Percentiles rank a stretch among this genome's conserved stretches.
These are phyloP conservation scores for Meganola albula DNA, from an alignment of 2,888 invertebrate species.

Conservation along the genomic window DNA sequence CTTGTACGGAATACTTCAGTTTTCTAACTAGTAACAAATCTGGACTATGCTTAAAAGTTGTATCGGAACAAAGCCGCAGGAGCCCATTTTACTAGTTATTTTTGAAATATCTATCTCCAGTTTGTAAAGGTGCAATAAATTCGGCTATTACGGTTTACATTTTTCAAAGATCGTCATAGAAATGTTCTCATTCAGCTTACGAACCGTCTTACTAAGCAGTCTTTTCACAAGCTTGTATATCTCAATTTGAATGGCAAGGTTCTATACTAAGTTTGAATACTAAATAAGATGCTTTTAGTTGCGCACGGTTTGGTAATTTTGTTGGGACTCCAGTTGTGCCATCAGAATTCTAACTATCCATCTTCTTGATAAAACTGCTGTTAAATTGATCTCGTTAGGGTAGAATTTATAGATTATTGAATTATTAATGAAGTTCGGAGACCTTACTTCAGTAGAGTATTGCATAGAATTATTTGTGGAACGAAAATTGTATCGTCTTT, in stretches of 20 bases:
- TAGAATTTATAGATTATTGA: too few relatives aligned
- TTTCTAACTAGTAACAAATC: too few relatives aligned
- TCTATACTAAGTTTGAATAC: slow-evolving; percentile 50
- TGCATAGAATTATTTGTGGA: too few relatives aligned
- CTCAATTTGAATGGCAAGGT: slow-evolving; percentile 51
- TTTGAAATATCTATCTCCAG: too few relatives aligned
- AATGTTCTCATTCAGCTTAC: slow-evolving; percentile 35
- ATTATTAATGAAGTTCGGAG: too few relatives aligned
- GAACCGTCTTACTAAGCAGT: slow-evolving; percentile 32
- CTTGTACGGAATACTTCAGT: too few relatives aligned
- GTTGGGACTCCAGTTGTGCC: slow-evolving; percentile 21
- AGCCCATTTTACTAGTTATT: too few relatives aligned
- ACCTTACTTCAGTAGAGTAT: too few relatives aligned
- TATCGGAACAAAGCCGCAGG: too few relatives aligned
- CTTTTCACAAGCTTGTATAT: slow-evolving; percentile 44
- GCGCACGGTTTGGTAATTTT: slow-evolving; percentile 31
- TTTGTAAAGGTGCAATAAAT: slow-evolving; percentile 8
- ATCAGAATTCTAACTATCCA: slow-evolving; percentile 20
- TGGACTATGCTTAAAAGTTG: too few relatives aligned
- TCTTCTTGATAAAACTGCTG: slow-evolving; percentile 15
- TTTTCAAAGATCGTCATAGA: slow-evolving; percentile 26
- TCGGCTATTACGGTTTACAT: slow-evolving; percentile 11
- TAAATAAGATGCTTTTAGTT: slow-evolving; percentile 42
- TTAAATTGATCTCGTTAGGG: too few relatives aligned
- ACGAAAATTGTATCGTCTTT: too few relatives aligned